Evolutionary conservation across 2,888 invertebrate species (phyloP), one percentile per base, ranked within the genome.

Genomic region (Craniophora ligustri): DNA sequence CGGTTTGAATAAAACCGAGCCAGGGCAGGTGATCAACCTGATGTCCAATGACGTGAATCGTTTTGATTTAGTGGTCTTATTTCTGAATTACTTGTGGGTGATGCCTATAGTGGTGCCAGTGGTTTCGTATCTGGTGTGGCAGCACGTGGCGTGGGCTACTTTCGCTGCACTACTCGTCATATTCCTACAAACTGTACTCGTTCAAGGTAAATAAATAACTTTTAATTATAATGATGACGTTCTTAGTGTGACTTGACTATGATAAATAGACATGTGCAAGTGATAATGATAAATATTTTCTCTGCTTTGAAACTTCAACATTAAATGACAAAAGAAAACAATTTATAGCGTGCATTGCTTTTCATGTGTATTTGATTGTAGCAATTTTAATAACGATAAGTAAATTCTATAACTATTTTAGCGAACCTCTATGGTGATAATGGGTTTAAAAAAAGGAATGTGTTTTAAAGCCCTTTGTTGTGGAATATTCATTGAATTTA

Each of bases 11-110:
- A 92, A 95, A 82, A 95, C 96, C 82, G 76, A 94, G 90, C 85
- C 96, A 67, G 98, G 97, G 0, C 96, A 97, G 85, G 95, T 98
- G 73, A 95, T 98, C 38, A 98, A 98, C 84, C 86, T 98, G 50
- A 94, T 98, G 89, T 97, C 97, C 0, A 98, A 97, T 75, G 98
- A 98, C 81, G 97, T 98, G 2, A 95, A 95, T 73, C 94, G 97
- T 62, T 97, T 98, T 81, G 98, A 98, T 79, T 86, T 95, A 84
- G 95, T 95, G 15, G 94, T 96, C 14, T 75, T 95, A 41, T 95
- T 95, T 78, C 85, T 97, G 10, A 96, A 97, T 85, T 97, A 96
- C 81, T 84, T 97, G 36, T 97, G 97, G 97, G 95, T 97, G 47
- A 96, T 96, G 89, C 97, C 97, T 0, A 91, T 97, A 10, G 95